These are phyloP conservation scores for Piaya cayana DNA, from an alignment of 2,113 vertebrate genomes.

Conservation along the genomic window DNA sequence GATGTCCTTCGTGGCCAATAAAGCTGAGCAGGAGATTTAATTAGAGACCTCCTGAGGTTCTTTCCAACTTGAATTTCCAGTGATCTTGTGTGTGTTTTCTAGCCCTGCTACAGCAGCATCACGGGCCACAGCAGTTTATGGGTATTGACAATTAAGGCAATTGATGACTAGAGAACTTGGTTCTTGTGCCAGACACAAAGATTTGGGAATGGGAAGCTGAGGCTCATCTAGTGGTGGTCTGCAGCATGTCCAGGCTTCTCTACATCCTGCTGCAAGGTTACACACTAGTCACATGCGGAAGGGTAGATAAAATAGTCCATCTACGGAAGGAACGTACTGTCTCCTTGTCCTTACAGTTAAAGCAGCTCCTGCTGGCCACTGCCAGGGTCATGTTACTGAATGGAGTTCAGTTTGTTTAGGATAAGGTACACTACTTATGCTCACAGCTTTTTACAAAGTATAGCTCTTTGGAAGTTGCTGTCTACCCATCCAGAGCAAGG, in stretches of 20 bases:
- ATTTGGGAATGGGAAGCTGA: neutral
- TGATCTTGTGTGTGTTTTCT: neutral
- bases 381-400: neutral
- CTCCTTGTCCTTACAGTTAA: neutral
- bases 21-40: neutral
- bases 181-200: neutral
- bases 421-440: neutral
- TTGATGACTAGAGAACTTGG: neutral
- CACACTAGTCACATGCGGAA: neutral
- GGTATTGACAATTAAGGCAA: neutral
- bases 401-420: neutral
- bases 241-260: neutral
- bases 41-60: neutral
- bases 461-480: neutral
- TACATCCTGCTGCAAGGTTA: neutral
- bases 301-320: neutral
- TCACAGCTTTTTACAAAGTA: neutral
- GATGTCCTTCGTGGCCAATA: neutral
- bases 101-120: neutral
- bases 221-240: neutral
- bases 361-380: neutral
- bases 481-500: neutral
- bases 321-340: neutral
- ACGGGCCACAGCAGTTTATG: neutral
- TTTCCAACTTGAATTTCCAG: neutral